Evolutionary conservation across 1,140 invertebrate genomes (phyloP), one percentile per base, ranked within the genome.

Genomic region (Dreissena polymorpha): DNA sequence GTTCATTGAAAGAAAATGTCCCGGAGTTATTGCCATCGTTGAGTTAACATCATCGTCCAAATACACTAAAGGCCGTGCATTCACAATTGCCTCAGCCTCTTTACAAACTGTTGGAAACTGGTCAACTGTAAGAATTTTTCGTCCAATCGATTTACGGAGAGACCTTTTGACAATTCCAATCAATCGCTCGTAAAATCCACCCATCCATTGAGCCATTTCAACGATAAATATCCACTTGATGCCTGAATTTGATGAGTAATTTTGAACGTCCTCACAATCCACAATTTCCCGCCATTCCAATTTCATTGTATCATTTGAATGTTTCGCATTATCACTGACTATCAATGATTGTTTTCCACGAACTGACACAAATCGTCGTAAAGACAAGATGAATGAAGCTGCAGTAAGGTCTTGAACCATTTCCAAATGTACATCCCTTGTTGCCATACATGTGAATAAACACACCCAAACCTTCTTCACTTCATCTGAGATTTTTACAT

Each of bases 331-430:
- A 50, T 77, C 75, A 51, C 57, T 65, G 14, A 77, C 53, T 10
- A 77, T 67, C 16, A 29, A 23, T 29, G 12, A 21, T 21, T 23
- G 75, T 18, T 8, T 65, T 67, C 75, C 60, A 39, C 64, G 25
- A 12, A 16, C 16, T n/a, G 75, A 18, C 23, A 65, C 23, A 77
- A 77, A 77, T 67, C 75, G 16, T 50, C 64, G 7, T 2, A 77
- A 51, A 67, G 23, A 64, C 14, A 63, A n/a, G 6, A 77, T 18
- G 50, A 77, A 77, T 21, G 29, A 23, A 12, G 13, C 16, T 65
- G 75, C 21, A 7, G 75, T 64, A 60, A 77, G 29, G 63, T 77
- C 75, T 49, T 65, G 64, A 16, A 77, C 64, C n/a, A 77, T 25
- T 55, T 73, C 71, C 21, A 73, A 51, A 73, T 73, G 71, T 23